A percentile compares a stretch with the other conserved stretches of the same genome.
phyloP scores from a whole-genome alignment of 2,797 vertebrate species.

The Agapornis canus region DNA sequence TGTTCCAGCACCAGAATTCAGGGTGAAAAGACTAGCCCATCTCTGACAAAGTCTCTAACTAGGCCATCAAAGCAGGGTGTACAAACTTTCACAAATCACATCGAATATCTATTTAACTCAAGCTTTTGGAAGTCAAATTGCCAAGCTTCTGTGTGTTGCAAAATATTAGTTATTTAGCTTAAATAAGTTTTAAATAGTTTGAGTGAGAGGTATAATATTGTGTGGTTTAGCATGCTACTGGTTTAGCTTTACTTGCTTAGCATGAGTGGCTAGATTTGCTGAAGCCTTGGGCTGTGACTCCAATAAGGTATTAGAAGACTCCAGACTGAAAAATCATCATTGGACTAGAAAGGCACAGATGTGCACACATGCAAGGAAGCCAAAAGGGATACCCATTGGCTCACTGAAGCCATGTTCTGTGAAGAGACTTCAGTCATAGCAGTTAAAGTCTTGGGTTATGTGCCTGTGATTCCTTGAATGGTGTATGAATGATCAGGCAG shows the following conservation, averaged over 20 bases:
- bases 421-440: not conserved
- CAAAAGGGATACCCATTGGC: not conserved
- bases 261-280: not conserved
- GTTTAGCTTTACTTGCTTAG: not conserved
- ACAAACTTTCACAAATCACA: not conserved
- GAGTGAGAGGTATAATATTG: not conserved
- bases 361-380: not conserved
- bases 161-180: not conserved
- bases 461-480: not conserved
- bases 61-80: not conserved
- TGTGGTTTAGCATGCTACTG: not conserved
- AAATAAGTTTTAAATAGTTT: not conserved
- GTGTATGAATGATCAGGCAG: not conserved
- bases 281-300: not conserved
- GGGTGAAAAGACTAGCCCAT: accelerated
- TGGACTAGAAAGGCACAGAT: not conserved
- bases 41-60: not conserved
- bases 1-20: not conserved
- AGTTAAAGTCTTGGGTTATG: not conserved
- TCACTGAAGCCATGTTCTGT: not conserved
- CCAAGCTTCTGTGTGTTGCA: not conserved
- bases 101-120: not conserved
- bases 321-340: not conserved
- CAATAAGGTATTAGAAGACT: not conserved
- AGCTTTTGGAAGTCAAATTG: not conserved